These are phyloP conservation scores for Tupaia chinensis DNA, from an alignment of 2,113 vertebrate species.

Conservation along the genomic window DNA sequence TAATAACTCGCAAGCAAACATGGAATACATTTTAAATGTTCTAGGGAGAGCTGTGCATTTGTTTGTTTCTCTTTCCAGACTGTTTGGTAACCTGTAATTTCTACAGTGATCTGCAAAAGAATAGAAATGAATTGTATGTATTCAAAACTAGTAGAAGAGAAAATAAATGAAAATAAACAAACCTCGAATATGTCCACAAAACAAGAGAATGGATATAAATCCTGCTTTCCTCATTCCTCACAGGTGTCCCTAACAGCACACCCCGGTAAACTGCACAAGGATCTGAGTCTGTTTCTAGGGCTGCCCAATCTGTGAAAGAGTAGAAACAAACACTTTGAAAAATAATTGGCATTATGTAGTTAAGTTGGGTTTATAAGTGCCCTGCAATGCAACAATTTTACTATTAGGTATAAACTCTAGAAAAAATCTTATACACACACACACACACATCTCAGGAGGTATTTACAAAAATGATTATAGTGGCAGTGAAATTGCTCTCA, in stretches of 20 bases:
- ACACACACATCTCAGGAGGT: neutral
- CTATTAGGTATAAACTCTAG: neutral
- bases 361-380: neutral
- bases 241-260: neutral
- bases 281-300: neutral
- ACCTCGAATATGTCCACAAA: neutral
- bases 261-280: neutral
- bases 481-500: neutral
- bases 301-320: neutral
- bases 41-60: neutral
- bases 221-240: neutral
- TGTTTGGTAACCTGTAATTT: neutral
- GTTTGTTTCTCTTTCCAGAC: neutral
- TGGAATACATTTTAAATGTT: neutral
- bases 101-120: neutral
- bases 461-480: neutral
- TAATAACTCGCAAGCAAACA: neutral
- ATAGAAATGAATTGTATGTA: neutral
- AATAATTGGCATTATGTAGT: neutral
- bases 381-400: neutral
- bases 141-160: conserved; percentile 2
- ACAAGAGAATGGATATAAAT: neutral
- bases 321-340: neutral
- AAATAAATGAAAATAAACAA: neutral
- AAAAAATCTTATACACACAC: neutral